Evolutionary conservation across 2,113 vertebrate genomes (phyloP), one percentile per base, ranked within the genome.

Genomic region (Scartelaos histophorus): DNA sequence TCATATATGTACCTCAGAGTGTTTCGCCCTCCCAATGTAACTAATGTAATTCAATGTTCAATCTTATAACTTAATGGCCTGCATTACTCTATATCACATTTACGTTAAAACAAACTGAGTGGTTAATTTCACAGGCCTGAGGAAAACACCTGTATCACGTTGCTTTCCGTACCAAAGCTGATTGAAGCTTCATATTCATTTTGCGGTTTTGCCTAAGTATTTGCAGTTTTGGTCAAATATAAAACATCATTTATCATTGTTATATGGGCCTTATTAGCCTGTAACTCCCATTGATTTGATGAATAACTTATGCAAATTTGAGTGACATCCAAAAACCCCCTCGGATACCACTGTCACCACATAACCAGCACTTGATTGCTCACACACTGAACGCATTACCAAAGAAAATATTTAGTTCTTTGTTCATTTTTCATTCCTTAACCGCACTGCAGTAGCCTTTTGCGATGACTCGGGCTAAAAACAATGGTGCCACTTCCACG

Each of bases 401-500:
- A 6, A 53, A 49, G 56, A 57, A 65, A 74, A 10, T 66, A 45
- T 47, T 4, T n/a, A 15, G 13, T 51, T 29, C 13, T 73, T 64
- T 29, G 16, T n/a, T 57, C 47, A 25, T 29, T 69, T 74, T 77
- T 47, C 65, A n/a, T 66, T 51, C 75, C 45, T 49, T 51, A 61
- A 71, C 21, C 15, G 46, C 65, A 75, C 69, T 2, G 72, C 61
- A 64, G 67, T 56, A 78, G 66, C 71, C 58, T 71, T 19, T 56
- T 24, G 13, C 7, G 71, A 60, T 82, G 83, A 74, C 70, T 87
- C 68, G 73, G 25, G 49, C 73, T 75, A 66, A 87, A n/a, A 91
- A 84, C 81, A 92, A 83, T 83, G 71, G 67, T 67, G 81, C 73
- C 85, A 84, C 46, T 70, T 67, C 70, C 53, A 79, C 13, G n/a